Evolutionary conservation across 2,888 invertebrate species (phyloP), one percentile per base, ranked within the genome.

Genomic region (Strigamia transsilvanica): DNA sequence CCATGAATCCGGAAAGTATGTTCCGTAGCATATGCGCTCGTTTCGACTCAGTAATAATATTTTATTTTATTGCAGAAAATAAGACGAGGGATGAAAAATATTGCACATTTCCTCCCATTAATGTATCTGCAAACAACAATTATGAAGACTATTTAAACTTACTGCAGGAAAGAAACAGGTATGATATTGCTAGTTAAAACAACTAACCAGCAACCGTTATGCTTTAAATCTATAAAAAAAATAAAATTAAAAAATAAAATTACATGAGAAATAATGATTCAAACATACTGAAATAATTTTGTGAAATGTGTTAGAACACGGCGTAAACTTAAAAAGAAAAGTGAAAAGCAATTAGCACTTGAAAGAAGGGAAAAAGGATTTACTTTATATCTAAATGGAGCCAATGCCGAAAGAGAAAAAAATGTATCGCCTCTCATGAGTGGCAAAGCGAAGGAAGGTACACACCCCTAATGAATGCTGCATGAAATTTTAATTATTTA

Each of bases 311-410:
- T 80, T 18, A 80, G 80, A 51, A 12, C 51, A 51, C 56, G 41
- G 7, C 46, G 80, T 34, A 80, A 80, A 27, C 56, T 80, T 32
- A 80, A 42, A 34, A 42, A 46, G 46, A 80, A 80, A 51, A 80
- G 56, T 23, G 21, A 80, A 80, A 80, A 80, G 23, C 80, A 80
- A 46, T 32, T 80, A 27, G 80, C 80, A 21, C 56, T 80, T 51
- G 80, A 80, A 80, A 42, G 56, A 42, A 41, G 80, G 46, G 80
- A 80, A 51, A 41, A 80, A 80, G 80, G 80, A 51, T 80, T 80
- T 51, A 42, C 56, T 21, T 80, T 80, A 51, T 80, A 80, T 27
- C 46, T 80, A 15, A 80, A 80, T 51, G 80, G 80, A 80, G 80
- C 80, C 80, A 80, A 80, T 80, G 80, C 80, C 5, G 80, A 80